Evolutionary conservation across 2,888 invertebrate genomes (phyloP).

Genomic region (Carterocephalus palaemon): DNA sequence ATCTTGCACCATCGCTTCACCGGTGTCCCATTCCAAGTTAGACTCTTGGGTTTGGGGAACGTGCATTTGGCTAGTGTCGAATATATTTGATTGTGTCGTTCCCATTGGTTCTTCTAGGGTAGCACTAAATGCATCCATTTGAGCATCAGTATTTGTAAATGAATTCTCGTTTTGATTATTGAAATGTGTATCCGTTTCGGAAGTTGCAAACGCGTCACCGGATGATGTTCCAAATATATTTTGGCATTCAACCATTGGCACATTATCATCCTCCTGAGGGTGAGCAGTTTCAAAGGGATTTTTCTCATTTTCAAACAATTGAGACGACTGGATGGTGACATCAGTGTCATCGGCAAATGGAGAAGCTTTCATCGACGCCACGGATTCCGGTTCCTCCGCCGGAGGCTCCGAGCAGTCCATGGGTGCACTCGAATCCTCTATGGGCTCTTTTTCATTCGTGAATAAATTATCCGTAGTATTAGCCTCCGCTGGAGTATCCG

Average conservation of each 20-base stretch:
- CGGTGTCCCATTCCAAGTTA: conserved; percentile 49
- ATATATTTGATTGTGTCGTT: conserved; percentile 27
- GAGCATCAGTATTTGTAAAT: conserved; percentile 31
- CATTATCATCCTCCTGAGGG: conserved; percentile 32
- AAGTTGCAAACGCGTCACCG: conserved; percentile 39
- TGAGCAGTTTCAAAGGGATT: conserved; percentile 60
- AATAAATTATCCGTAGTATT: conserved; percentile 25
- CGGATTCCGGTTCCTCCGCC: conserved; percentile 31
- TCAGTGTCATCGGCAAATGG: conserved; percentile 51
- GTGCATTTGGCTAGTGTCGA: conserved; percentile 30
- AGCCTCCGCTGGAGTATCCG: conserved; percentile 28
- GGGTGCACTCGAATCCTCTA: conserved; percentile 36
- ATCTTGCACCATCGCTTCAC: conserved; percentile 54
- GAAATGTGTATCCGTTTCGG: conserved; percentile 35
- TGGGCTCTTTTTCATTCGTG: conserved; percentile 6
- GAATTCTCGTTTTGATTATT: conserved; percentile 30
- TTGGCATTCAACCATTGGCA: conserved; percentile 35
- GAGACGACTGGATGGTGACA: conserved; percentile 36
- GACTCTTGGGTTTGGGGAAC: conserved; percentile 33
- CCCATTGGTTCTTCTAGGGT: conserved; percentile 33
- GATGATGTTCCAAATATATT: conserved; percentile 46
- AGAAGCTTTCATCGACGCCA: conserved; percentile 45
- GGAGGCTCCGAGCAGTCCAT: conserved; percentile 64
- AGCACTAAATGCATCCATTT: conserved; percentile 39
- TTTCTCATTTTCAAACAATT: conserved; percentile 43